These are phyloP conservation scores for Augochlorella aurata DNA, from an alignment of 2,888 invertebrate genomes.

Conservation along the genomic window DNA sequence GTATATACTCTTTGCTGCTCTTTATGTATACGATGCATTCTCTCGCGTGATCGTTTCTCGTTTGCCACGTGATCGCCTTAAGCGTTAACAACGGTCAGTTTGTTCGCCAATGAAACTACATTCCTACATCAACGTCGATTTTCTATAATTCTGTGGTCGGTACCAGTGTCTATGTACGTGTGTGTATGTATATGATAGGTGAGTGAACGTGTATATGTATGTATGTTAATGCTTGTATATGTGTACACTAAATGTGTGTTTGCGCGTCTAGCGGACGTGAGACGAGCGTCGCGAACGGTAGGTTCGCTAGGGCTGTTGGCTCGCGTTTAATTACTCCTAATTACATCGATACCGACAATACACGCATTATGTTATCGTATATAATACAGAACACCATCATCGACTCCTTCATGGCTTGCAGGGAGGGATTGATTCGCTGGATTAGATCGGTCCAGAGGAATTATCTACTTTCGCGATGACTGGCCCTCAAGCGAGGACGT, in stretches of 20 bases:
- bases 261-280: background rate
- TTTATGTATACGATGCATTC: constrained; percentile 39
- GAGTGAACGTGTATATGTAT: background rate
- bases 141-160: background rate
- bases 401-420: constrained; percentile 14
- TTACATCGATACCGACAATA: constrained; percentile 40
- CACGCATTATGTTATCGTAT: constrained; percentile 37
- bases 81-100: constrained; percentile 46
- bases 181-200: background rate
- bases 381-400: constrained; percentile 41
- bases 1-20: constrained; percentile 26
- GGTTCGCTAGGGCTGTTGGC: background rate
- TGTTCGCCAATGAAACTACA: constrained; percentile 23
- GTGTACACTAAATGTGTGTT: constrained; percentile 17
- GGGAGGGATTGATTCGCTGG: constrained; percentile 56
- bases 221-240: background rate
- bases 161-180: background rate
- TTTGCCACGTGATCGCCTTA: constrained; percentile 25
- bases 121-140: constrained; percentile 22
- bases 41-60: constrained; percentile 12
- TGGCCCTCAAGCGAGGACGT: constrained; percentile 12
- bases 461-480: constrained; percentile 46
- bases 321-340: constrained; percentile 40
- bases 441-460: constrained; percentile 45
- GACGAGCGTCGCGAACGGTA: background rate